Evolutionary conservation across 1,140 invertebrate genomes (phyloP).

Genomic region (Oreohelix idahoensis): DNA sequence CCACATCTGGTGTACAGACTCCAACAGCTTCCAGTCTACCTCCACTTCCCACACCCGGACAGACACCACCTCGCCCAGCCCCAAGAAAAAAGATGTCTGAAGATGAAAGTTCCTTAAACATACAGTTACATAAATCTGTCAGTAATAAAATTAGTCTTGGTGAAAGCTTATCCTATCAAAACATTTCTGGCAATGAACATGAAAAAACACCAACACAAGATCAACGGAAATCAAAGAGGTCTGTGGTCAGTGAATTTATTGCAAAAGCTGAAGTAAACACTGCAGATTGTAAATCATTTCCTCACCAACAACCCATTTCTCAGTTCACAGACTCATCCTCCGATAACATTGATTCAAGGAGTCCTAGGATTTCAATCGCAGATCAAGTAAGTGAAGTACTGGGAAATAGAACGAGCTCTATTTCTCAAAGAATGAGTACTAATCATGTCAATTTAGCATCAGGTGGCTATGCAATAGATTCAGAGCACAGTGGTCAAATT

Average conservation of each 20-base stretch:
- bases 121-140: background rate
- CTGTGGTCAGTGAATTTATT: conserved; percentile 2
- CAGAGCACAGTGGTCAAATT: no score
- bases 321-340: background rate
- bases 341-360: background rate
- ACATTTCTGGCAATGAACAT: background rate
- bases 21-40: no score
- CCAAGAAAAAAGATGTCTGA: background rate
- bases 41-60: background rate
- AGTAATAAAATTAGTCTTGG: background rate
- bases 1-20: background rate
- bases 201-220: background rate
- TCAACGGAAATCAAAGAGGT: background rate
- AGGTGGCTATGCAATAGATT: background rate
- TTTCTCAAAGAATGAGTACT: background rate
- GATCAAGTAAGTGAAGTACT: background rate
- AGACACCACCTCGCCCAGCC: background rate
- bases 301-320: background rate
- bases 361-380: background rate
- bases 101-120: background rate
- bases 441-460: background rate
- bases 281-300: background rate
- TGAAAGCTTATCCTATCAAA: background rate
- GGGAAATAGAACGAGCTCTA: background rate
- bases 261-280: background rate